Conservation (phyloP, 2,888 invertebrate genomes). For the Lydus trimaculatus region DNA sequence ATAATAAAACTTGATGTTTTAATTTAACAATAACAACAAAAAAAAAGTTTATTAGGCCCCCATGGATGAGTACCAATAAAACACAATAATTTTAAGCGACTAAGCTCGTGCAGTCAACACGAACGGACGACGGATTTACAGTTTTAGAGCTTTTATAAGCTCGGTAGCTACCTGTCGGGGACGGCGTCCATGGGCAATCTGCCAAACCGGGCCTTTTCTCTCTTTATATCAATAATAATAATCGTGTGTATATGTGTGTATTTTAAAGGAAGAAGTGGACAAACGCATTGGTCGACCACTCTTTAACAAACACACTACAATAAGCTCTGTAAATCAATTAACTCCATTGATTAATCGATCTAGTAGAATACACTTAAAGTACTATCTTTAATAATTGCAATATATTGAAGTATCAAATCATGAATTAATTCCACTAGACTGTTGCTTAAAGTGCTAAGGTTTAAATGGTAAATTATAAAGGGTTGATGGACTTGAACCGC, state of each 20-base stretch:
- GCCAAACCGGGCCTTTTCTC: slow-evolving; percentile 51
- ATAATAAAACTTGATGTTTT: slow-evolving; percentile 30
- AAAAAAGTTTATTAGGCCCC: no score
- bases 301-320: neutral
- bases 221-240: slow-evolving; percentile 5
- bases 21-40: no score
- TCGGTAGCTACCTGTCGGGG: slow-evolving; percentile 65
- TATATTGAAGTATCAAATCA: no score
- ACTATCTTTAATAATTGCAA: no score
- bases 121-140: slow-evolving; percentile 65
- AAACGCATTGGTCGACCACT: neutral
- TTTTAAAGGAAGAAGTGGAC: neutral
- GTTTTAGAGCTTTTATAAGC: slow-evolving; percentile 67
- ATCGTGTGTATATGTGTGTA: neutral
- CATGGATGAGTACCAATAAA: slow-evolving; percentile 50
- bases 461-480: no score
- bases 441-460: no score
- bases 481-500: neutral
- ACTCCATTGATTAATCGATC: no score
- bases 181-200: slow-evolving; percentile 52
- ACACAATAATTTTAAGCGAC: slow-evolving; percentile 37
- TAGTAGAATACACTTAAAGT: no score
- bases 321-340: no score
- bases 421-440: no score
- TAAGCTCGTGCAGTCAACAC: slow-evolving; percentile 62